Evolutionary conservation across 1,140 invertebrate species (phyloP), one percentile per base, ranked within the genome.

Genomic region (Thrips palmi): DNA sequence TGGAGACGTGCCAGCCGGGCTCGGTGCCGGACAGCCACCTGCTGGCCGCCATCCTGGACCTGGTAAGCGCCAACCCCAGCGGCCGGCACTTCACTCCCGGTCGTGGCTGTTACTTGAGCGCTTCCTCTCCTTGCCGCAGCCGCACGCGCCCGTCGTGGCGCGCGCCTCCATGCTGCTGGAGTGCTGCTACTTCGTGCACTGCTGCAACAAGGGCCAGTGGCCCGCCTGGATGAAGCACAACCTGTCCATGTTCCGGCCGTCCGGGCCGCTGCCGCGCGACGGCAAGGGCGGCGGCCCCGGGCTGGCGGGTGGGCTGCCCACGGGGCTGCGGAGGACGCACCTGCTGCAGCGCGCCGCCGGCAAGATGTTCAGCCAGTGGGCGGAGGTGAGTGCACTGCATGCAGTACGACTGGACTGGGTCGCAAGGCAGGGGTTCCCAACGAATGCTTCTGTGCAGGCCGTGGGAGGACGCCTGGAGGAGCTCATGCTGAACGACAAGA

Each of bases 161-260:
- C 62, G 91, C 52, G 93, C 94, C 11, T 74, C 83, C 1, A 68
- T 97, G 23, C 56, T 97, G 20, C 58, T 99, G 23, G 94, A 99
- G 59, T 97, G 92, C 57, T 79, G 88, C 3, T 78, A 94, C 57
- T 84, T 97, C 51, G 91, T 99, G 0, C 89, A 97, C 54, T 76
- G 81, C 39, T 99, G 94, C 55, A 98, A 97, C 53, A 85, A 87
- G 59, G 91, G 92, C 1, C 85, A 92, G 45, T 98, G 94, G 93
- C 92, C 94, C 10, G 64, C 71, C 2, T 94, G 89, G 88, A 89
- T 94, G 77, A 86, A 87, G 57, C 64, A 80, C 27, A 83, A 82
- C 51, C 65, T 81, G 40, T 78, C 78, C 11, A 71, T 81, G 47
- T 84, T 81, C 54, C 61, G 81, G 23, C 70, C 76, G 4, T 82